Evolutionary conservation across 2,113 vertebrate species (phyloP).

Genomic region (Crotophaga sulcirostris): DNA sequence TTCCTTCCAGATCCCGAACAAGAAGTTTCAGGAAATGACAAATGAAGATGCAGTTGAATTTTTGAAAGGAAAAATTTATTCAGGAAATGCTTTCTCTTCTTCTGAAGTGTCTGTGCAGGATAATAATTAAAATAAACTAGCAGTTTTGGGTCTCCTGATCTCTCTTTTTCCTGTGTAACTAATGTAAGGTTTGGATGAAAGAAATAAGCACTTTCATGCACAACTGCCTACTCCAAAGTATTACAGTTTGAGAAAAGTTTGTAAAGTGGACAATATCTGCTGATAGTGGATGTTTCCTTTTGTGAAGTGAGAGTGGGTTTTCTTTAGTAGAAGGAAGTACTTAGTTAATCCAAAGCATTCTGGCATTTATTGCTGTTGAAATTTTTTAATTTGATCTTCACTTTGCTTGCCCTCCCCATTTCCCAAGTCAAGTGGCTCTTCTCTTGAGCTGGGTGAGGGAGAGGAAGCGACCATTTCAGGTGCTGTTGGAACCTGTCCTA

Average conservation of each 20-base stretch:
- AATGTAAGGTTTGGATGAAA: background rate
- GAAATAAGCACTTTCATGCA: background rate
- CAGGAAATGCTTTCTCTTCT: background rate
- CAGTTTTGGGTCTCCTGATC: background rate
- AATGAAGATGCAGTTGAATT: conserved; percentile 58
- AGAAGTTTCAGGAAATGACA: conserved; percentile 72
- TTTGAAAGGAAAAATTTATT: conserved; percentile 78
- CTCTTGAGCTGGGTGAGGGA: background rate
- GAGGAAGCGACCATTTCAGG: background rate
- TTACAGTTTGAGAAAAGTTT: background rate
- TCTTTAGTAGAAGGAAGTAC: background rate
- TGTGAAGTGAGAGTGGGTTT: background rate
- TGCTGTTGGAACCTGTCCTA: background rate
- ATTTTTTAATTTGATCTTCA: background rate
- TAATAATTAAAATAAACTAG: conserved; percentile 47
- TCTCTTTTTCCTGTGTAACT: background rate
- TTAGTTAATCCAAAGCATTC: background rate
- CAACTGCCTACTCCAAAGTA: background rate
- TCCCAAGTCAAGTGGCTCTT: background rate
- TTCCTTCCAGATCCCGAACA: conserved; percentile 74
- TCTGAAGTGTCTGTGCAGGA: conserved; percentile 17
- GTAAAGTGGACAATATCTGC: background rate
- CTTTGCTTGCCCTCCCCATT: background rate
- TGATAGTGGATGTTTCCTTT: background rate
- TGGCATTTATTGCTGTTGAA: background rate